Base-by-base conservation (phyloP, 2,888 invertebrate genomes). In the Scaptomyza tumidula region DNA sequence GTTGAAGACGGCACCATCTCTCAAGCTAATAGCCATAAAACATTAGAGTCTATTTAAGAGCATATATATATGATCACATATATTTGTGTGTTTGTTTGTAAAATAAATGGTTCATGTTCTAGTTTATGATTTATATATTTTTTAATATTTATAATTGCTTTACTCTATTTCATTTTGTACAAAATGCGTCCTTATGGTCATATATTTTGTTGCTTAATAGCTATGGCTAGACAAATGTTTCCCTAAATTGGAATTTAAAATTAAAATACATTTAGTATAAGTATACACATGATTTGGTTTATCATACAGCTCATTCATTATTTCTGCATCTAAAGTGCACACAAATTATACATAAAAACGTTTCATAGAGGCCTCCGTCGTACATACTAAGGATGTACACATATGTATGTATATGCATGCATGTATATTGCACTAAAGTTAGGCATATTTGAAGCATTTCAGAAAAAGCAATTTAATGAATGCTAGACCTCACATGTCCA, bases 151-250 rank as follows among this genome's bases (percentile, higher is more conserved):
- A 44, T 68, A 73, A 62, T 75, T 50, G 65, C 71, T 85, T 85
- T 85, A 86, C 71, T 80, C 71, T 88, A 77, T 67, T 56, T 81
- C 67, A 82, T 85, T 87, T 83, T 88, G 85, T 85, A 85, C 80
- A 85, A 85, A 85, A 85, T 85, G 86, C 83, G 70, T 83, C 63
- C 83, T 85, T 85, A 85, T 86, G 59, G 39, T 72, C 56, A 68
- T 69, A 68, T 69, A 59, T 71, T 71, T 75, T 71, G 69, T 76
- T 62, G 78, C 88, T 88, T 88, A 88, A 11, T 77, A 62, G 78
- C 83, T 90, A 90, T 90, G 90, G 90, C 90, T 90, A 90, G 90
- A 90, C 90, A 89, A 87, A 84, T 88, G 88, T 86, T 88, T 90
- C 89, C 88, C 86, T 89, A 87, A 89, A 75, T 78, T 86, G 88